Base-by-base conservation (phyloP, 2,113 vertebrate genomes). In the Beaufortia kweichowensis region DNA sequence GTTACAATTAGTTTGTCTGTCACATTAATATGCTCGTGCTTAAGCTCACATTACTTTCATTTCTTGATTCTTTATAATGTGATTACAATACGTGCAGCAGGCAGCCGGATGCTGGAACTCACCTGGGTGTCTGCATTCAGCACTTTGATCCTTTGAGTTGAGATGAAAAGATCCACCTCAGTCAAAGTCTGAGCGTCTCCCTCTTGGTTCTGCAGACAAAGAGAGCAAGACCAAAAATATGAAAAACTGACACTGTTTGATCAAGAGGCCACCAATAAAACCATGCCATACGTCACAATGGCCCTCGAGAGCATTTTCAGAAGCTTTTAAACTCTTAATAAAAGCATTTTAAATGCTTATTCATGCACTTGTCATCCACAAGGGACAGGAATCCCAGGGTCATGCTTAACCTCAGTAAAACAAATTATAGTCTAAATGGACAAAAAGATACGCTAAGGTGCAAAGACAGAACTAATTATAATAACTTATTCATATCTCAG, bases 91-190 rank as follows among this genome's bases (percentile, higher is more conserved):
- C 46, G 55, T 19, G 29, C 15, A 14, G 31, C 29, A 57, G 53
- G 21, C 15, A 71, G 50, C 33, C 4, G 19, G 24, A 61, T 46
- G 24, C 9, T 53, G 6, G 1, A 61, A 73, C 79, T 90, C 83
- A 95, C 94, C 93, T 95, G 94, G 0, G 94, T 92, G 85, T 95
- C 94, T 3, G 94, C 94, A 64, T 95, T 95, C 80, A 95, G 84
- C 80, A 95, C 94, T 87, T 95, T 95, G 83, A 95, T 95, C 89
- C 94, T 92, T 85, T 95, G 94, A 0, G 94, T 95, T 50, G 94
- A 95, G 82, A 95, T 95, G 85, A 95, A 95, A 31, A 95, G 90
- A 76, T 95, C 94, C 71, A 95, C 94, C 85, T 95, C 94, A 0
- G 94, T 94, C 89, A 95, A 85, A 0, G 90, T 91, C 85, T 94